phyloP scores from a whole-genome alignment of 2,797 vertebrate genomes.

The Melanotaenia trifasciata region DNA sequence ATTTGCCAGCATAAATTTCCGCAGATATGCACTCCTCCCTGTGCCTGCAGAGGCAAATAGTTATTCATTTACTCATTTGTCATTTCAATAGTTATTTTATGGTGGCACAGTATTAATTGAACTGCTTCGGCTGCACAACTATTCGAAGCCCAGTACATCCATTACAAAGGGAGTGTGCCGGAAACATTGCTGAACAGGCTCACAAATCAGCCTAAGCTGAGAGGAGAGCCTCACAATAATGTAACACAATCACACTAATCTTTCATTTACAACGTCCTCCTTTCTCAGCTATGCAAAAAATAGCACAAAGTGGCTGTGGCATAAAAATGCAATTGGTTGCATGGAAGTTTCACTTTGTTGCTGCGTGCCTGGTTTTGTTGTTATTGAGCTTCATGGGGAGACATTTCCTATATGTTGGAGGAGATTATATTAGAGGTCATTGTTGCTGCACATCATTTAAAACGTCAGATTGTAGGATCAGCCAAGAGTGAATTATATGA shows the following conservation, averaged over 20 bases:
- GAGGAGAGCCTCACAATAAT: conserved; percentile 77
- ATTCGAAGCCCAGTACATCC: conserved; percentile 78
- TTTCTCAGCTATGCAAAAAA: conserved; percentile 70
- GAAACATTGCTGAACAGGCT: conserved; percentile 67
- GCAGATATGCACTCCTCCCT: conserved; percentile 51
- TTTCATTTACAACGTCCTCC: conserved; percentile 77
- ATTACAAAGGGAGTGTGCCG: conserved; percentile 71
- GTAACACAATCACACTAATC: conserved; percentile 78
- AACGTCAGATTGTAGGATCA: conserved; percentile 19
- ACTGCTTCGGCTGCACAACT: conserved; percentile 77
- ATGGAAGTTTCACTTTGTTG: conserved; percentile 34
- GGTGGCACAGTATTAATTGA: conserved; percentile 81
- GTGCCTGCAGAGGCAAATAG: conserved; percentile 59
- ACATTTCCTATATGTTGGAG: conserved; percentile 15
- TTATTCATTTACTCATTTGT: conserved; percentile 79
- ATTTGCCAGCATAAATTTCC: conserved; percentile 73
- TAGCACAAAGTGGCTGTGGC: conserved; percentile 48
- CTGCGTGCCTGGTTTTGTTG: conserved; percentile 7
- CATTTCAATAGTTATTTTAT: conserved; percentile 84
- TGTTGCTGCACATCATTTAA: conserved; percentile 31
- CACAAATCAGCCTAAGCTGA: conserved; percentile 80
- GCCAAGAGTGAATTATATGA: conserved; percentile 15
- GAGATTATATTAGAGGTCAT: conserved; percentile 25
- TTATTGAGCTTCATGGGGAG: conserved; percentile 21
- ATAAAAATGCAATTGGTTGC: conserved; percentile 50